These are phyloP conservation scores for Galleria mellonella DNA, from an alignment of 1,140 invertebrate species.

Conservation along the genomic window DNA sequence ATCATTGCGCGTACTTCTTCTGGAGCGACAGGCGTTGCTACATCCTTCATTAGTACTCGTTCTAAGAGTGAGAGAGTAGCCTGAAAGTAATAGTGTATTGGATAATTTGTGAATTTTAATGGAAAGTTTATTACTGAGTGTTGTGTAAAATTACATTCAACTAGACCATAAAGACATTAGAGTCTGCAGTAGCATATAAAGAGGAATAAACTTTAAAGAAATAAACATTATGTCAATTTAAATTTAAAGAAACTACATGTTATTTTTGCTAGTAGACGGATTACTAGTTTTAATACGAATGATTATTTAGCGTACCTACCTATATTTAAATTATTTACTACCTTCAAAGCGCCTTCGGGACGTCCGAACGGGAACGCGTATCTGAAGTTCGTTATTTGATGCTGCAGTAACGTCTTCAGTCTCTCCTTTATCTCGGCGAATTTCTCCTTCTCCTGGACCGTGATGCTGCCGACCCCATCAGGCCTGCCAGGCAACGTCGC, in stretches of 20 bases:
- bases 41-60: conserved; percentile 99
- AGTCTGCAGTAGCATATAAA: no score
- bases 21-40: conserved; percentile 96
- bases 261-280: no score
- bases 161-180: no score
- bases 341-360: conserved; percentile 96
- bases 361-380: conserved; percentile 99
- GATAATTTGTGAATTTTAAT: no score
- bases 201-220: no score
- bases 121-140: no score
- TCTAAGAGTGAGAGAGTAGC: conserved; percentile 96
- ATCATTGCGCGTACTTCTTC: conserved; percentile 98
- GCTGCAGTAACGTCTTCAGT: conserved; percentile 92
- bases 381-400: conserved; percentile 99
- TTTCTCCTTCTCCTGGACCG: conserved; percentile 97
- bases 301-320: no score
- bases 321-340: conserved; percentile 16
- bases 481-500: conserved; percentile 82
- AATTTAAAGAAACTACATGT: no score
- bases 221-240: no score
- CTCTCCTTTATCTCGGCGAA: conserved; percentile 98
- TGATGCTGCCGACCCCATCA: conserved; percentile 98
- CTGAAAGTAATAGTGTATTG: no score
- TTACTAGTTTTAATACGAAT: no score
- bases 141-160: no score